Conservation (phyloP, 2,113 vertebrate genomes). For the Tupaia tana region DNA sequence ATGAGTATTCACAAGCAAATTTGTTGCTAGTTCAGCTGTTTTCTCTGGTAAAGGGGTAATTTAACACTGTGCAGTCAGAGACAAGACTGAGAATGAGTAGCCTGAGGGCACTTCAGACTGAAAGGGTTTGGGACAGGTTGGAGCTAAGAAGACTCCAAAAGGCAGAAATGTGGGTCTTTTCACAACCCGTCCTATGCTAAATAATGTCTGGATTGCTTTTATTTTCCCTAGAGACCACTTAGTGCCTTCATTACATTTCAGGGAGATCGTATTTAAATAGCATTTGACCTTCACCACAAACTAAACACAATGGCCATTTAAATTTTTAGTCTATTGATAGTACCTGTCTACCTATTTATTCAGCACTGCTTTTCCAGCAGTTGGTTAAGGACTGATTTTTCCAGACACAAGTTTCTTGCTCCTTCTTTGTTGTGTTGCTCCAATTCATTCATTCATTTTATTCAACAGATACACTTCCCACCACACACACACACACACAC, state of each 20-base stretch:
- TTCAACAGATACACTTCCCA: not conserved
- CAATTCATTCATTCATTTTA: not conserved
- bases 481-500: not conserved
- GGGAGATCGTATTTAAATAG: not conserved
- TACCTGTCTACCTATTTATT: not conserved
- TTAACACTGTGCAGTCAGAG: not conserved
- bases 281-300: not conserved
- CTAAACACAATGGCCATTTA: not conserved
- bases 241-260: not conserved
- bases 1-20: not conserved
- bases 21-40: not conserved
- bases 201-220: not conserved
- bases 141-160: not conserved
- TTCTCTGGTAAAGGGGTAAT: not conserved
- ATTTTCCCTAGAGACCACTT: not conserved
- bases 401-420: not conserved
- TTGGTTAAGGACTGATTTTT: not conserved
- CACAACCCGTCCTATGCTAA: not conserved
- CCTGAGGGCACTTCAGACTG: not conserved
- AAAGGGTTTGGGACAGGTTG: fast-evolving
- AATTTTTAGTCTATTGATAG: not conserved
- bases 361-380: not conserved
- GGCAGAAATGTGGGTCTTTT: not conserved
- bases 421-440: not conserved
- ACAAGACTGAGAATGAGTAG: not conserved